Conservation (phyloP, 2,797 vertebrate genomes). For the Melanotaenia pygmaea region DNA sequence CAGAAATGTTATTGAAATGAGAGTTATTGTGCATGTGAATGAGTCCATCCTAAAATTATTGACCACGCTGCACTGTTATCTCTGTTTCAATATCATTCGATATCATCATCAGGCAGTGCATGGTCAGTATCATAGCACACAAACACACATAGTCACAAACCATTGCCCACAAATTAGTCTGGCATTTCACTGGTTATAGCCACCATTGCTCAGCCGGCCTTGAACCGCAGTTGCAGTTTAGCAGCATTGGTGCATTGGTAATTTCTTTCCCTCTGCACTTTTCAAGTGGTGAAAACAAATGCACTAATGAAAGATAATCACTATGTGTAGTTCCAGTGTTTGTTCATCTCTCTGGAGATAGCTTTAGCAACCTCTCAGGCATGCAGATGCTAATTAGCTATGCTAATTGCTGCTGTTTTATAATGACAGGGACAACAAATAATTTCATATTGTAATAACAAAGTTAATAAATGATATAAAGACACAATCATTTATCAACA, state of each 20-base stretch:
- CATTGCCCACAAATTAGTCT: slow-evolving; percentile 38
- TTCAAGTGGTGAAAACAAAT: slow-evolving; percentile 68
- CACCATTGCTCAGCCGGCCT: slow-evolving; percentile 43
- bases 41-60: not conserved
- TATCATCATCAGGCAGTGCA: no score
- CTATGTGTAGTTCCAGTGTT: slow-evolving; percentile 65
- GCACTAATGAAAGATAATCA: slow-evolving; percentile 72
- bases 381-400: slow-evolving; percentile 63
- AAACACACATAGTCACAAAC: slow-evolving; percentile 23
- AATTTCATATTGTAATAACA: slow-evolving; percentile 11
- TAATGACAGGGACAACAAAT: slow-evolving; percentile 53
- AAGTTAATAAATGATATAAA: slow-evolving; percentile 7
- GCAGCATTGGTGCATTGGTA: slow-evolving; percentile 25
- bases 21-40: not conserved
- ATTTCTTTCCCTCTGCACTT: slow-evolving; percentile 51
- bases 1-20: no score
- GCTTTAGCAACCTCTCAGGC: slow-evolving; percentile 54
- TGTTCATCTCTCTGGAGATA: slow-evolving; percentile 58
- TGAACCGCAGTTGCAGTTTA: slow-evolving; percentile 43
- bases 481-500: slow-evolving; percentile 6
- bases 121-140: slow-evolving; percentile 3
- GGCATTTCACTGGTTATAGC: slow-evolving; percentile 39
- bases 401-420: slow-evolving; percentile 63
- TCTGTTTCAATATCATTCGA: not conserved
- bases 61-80: not conserved